Conservation (phyloP, 2,113 vertebrate species). For the Nyctibius bracteatus region DNA sequence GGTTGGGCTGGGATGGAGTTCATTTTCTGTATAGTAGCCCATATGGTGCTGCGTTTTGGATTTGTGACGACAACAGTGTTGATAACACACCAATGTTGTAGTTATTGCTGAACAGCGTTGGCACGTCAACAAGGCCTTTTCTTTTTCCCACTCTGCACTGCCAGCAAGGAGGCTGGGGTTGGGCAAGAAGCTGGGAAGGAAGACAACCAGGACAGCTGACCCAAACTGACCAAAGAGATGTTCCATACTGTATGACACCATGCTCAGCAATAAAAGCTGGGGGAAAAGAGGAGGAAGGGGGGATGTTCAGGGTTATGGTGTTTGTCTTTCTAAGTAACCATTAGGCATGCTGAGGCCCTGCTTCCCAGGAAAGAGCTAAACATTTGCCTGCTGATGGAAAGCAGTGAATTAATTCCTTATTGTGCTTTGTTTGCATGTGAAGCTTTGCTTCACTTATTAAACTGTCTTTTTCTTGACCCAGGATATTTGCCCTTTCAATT, state of each 20-base stretch:
- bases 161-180: not conserved
- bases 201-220: not conserved
- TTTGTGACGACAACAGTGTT: not conserved
- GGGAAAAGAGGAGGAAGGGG: not conserved
- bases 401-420: not conserved
- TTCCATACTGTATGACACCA: accelerated
- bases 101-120: not conserved
- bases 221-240: not conserved
- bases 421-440: not conserved
- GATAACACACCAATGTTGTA: not conserved
- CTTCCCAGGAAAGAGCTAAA: not conserved
- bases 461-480: not conserved
- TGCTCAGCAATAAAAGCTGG: not conserved
- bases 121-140: not conserved
- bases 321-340: not conserved
- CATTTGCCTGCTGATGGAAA: not conserved
- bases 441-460: not conserved
- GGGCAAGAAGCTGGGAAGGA: not conserved
- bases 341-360: not conserved
- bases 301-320: accelerated
- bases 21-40: not conserved
- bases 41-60: not conserved
- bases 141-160: not conserved
- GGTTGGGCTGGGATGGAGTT: not conserved
- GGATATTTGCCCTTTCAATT: not conserved